These are phyloP conservation scores for Alcedo quadribrachys DNA, from an alignment of 2,797 vertebrate genomes.

Conservation along the genomic window DNA sequence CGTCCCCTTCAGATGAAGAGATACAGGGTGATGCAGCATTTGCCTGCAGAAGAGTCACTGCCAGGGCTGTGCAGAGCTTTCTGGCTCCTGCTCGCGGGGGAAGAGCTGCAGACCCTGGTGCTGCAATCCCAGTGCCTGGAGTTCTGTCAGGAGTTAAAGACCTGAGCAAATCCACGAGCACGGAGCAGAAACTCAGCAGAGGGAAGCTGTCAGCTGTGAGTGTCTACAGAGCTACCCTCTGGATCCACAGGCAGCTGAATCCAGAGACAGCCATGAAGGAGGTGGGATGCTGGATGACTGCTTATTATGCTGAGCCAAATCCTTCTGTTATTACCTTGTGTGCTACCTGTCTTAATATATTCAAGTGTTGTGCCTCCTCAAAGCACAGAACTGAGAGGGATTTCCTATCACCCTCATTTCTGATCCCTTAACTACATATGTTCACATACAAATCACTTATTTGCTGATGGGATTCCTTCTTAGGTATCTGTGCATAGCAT, in stretches of 20 bases:
- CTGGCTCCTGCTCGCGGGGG: background rate
- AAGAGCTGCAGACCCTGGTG: conserved; percentile 27
- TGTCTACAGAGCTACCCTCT: background rate
- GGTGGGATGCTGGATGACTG: conserved; percentile 45
- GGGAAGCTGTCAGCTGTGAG: conserved; percentile 26
- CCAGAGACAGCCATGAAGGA: conserved; percentile 14
- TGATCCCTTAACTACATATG: background rate
- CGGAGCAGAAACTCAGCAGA: background rate
- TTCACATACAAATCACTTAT: background rate
- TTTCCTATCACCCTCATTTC: background rate
- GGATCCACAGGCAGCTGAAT: conserved; percentile 37
- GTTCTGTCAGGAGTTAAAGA: background rate
- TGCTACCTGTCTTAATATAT: conserved; percentile 51
- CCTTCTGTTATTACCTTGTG: conserved; percentile 43
- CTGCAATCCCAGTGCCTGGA: conserved; percentile 32
- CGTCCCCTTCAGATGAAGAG: conserved; percentile 52
- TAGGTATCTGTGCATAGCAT: background rate
- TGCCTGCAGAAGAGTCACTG: conserved; percentile 62
- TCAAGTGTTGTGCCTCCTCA: conserved; percentile 32
- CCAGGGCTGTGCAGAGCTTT: conserved; percentile 51
- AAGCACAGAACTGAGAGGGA: conserved; percentile 1
- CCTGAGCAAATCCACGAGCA: background rate
- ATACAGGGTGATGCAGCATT: conserved; percentile 62
- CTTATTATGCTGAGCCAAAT: conserved; percentile 62
- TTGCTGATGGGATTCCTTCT: background rate